A percentile compares a stretch with the other conserved stretches of the same genome.
These are phyloP conservation scores for Galago senegalensis DNA, from an alignment of 2,797 vertebrate genomes.

Conservation along the genomic window DNA sequence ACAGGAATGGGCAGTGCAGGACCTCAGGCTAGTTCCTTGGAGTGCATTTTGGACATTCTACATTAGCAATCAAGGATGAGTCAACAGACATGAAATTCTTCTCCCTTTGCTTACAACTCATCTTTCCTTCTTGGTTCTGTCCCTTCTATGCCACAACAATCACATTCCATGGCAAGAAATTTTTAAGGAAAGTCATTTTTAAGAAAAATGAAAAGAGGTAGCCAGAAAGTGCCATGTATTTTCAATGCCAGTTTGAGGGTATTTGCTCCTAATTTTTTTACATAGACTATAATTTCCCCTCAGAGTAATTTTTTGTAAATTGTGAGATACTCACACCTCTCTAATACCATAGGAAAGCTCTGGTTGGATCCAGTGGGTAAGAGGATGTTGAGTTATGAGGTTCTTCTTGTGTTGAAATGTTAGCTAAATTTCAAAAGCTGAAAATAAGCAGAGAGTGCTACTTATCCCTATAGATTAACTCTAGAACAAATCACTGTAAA, in stretches of 20 bases:
- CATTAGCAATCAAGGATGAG: background rate
- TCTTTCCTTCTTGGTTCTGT: background rate
- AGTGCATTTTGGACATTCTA: background rate
- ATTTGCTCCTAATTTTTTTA: background rate
- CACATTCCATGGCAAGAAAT: background rate
- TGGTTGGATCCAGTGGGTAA: background rate
- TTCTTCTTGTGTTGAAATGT: background rate
- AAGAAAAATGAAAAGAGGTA: background rate
- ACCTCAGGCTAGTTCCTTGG: constrained; percentile 9
- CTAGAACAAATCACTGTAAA: background rate
- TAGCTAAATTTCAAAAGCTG: background rate
- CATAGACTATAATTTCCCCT: background rate
- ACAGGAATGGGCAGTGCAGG: background rate
- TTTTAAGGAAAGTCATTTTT: background rate
- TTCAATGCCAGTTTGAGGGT: background rate
- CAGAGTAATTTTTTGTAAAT: background rate
- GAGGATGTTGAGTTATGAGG: background rate
- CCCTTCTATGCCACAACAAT: background rate
- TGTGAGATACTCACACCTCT: background rate
- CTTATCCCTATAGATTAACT: background rate
- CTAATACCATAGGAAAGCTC: background rate
- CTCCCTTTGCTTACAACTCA: background rate
- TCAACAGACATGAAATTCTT: background rate
- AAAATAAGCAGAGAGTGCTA: background rate
- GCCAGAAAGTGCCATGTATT: background rate